Conservation (phyloP, 2,888 invertebrate genomes). For the Palloptera scutellata region DNA sequence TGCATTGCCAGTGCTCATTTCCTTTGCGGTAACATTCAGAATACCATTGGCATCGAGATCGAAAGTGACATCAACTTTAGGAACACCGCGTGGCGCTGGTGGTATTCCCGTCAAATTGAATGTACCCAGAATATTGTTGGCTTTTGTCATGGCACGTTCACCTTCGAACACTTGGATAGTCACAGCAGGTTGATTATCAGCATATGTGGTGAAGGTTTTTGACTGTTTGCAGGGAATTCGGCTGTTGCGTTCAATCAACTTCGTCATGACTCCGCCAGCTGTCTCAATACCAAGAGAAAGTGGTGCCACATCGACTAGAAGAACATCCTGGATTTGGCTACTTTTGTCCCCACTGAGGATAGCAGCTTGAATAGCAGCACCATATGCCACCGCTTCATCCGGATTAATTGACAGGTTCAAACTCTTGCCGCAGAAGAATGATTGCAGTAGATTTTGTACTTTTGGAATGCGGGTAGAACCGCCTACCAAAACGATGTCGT, state of each 20-base stretch:
- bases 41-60: conserved; percentile 91
- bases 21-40: conserved; percentile 82
- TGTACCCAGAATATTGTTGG: conserved; percentile 92
- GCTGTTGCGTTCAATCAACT: conserved; percentile 76
- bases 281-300: conserved; percentile 78
- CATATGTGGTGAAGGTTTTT: conserved; percentile 80
- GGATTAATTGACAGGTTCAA: conserved; percentile 80
- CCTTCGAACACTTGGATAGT: conserved; percentile 79
- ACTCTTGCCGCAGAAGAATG: conserved; percentile 77
- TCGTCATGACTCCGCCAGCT: conserved; percentile 82
- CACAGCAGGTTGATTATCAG: conserved; percentile 82
- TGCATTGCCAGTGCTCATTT: conserved; percentile 71
- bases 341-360: conserved; percentile 75
- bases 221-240: conserved; percentile 77
- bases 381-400: conserved; percentile 82
- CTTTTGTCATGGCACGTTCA: conserved; percentile 88
- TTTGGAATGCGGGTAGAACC: conserved; percentile 84
- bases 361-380: conserved; percentile 78
- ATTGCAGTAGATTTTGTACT: conserved; percentile 76
- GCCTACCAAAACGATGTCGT: conserved; percentile 83
- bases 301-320: conserved; percentile 74
- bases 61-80: conserved; percentile 84
- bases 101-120: conserved; percentile 96
- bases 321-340: conserved; percentile 76
- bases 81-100: conserved; percentile 86